phyloP scores from a whole-genome alignment of 30 jellyfish, hydroid and myxozoan species.

The Cassiopea andromeda region DNA sequence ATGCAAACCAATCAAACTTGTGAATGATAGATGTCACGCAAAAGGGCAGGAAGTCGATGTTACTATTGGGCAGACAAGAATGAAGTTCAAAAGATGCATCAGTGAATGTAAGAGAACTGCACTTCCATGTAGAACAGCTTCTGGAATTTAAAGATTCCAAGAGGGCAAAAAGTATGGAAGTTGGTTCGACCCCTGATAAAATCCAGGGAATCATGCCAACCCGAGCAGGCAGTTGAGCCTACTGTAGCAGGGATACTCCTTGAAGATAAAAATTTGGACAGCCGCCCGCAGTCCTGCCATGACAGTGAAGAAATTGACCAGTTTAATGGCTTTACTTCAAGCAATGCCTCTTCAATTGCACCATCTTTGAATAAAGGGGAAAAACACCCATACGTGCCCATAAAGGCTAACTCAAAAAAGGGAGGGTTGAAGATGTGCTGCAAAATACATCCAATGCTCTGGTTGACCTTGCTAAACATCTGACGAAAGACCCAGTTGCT shows the following conservation, averaged over 20 bases:
- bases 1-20: not conserved
- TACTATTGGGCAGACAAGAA: no score
- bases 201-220: no score
- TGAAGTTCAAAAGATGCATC: no score
- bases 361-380: not conserved
- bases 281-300: constrained; percentile 1
- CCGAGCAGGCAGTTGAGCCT: no score
- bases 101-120: no score
- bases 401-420: not conserved
- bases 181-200: no score
- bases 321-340: not conserved
- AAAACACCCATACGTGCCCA: not conserved
- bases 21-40: no score
- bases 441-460: not conserved
- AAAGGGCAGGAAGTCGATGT: no score
- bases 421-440: constrained; percentile 1
- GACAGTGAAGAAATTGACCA: not conserved
- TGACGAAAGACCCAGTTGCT: constrained; percentile 5
- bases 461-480: not conserved
- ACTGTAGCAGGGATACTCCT: not conserved
- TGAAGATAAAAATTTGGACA: not conserved
- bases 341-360: constrained; percentile 1
- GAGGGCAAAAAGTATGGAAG: no score
- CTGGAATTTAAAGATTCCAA: no score
- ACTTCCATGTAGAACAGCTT: no score